Percentiles rank a stretch among this genome's conserved stretches.
phyloP scores from a whole-genome alignment of 2,888 invertebrate genomes.

The Asteroscopus sphinx region DNA sequence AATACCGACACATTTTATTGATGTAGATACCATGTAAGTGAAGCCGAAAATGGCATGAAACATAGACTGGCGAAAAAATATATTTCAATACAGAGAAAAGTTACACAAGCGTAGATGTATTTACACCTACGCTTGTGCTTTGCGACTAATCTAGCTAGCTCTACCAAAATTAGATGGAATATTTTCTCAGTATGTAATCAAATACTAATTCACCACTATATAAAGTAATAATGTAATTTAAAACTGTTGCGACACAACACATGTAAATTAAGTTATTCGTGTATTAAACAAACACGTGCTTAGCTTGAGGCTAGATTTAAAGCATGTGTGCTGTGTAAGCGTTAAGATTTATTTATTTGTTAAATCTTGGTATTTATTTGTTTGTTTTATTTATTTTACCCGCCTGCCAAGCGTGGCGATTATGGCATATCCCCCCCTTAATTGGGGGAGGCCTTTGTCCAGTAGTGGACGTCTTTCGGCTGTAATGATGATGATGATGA shows the following conservation, averaged over 20 bases:
- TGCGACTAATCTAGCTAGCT: background rate
- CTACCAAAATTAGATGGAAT: background rate
- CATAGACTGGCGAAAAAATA: background rate
- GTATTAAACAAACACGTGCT: conserved; percentile 53
- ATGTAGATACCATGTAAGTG: no score
- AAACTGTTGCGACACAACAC: conserved; percentile 21
- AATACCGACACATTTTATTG: no score
- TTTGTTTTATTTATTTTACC: no score
- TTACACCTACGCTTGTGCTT: no score
- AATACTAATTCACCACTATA: conserved; percentile 21
- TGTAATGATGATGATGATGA: no score
- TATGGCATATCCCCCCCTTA: no score
- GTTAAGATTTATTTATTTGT: conserved; percentile 1
- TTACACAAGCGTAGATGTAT: background rate
- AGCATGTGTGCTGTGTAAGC: conserved; percentile 12
- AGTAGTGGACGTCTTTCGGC: no score
- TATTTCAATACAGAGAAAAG: background rate
- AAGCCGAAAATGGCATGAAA: no score
- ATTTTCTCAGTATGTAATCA: conserved; percentile 12
- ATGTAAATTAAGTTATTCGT: conserved; percentile 51
- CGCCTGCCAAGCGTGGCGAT: no score
- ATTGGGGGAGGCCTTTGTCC: no score
- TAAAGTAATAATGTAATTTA: conserved; percentile 28
- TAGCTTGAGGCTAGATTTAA: conserved; percentile 45
- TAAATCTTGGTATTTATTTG: background rate